Percentiles rank a stretch among this genome's conserved stretches.
These are phyloP conservation scores for Gymnocypris eckloni DNA, from an alignment of 2,797 vertebrate species.

Conservation along the genomic window DNA sequence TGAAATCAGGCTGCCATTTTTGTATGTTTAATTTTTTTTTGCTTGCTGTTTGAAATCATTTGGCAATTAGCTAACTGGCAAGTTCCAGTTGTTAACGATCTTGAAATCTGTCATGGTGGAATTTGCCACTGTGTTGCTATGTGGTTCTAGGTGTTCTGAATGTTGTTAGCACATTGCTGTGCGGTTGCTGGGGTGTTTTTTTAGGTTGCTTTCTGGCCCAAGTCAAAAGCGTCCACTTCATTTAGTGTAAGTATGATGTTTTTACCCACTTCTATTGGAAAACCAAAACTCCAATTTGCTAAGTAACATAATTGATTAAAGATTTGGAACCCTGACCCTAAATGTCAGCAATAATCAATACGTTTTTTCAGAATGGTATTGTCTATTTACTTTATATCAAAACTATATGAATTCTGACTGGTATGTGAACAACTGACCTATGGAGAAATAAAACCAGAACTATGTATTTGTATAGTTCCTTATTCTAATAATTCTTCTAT, in stretches of 20 bases:
- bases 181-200: neutral
- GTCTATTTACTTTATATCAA: neutral
- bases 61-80: neutral
- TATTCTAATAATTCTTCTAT: neutral
- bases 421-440: neutral
- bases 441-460: conserved; percentile 18
- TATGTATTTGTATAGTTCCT: conserved; percentile 5
- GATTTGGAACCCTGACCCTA: neutral
- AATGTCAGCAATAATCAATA: neutral
- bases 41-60: neutral
- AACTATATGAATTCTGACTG: neutral
- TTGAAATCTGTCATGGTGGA: neutral
- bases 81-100: neutral
- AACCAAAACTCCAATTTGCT: neutral
- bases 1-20: neutral
- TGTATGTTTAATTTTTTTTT: neutral
- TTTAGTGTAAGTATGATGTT: neutral
- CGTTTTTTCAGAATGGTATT: neutral
- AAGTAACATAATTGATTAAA: neutral
- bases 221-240: neutral
- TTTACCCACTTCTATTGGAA: neutral
- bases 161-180: neutral
- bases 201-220: neutral
- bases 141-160: neutral
- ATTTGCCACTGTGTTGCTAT: neutral